phyloP scores from a whole-genome alignment of 2,888 invertebrate species.

The Drosophila anomelani region DNA sequence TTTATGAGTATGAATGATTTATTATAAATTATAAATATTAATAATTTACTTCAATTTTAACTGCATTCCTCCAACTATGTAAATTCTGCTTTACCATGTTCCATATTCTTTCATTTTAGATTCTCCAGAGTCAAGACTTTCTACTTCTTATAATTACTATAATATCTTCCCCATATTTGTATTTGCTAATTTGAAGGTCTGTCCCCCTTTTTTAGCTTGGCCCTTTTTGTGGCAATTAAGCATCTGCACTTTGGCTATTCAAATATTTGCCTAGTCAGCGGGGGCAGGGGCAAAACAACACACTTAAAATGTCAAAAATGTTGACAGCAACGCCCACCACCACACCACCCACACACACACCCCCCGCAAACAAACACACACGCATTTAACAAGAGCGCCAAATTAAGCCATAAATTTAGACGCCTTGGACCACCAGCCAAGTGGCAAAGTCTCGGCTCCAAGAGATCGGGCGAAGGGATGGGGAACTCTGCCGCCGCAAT shows the following conservation, averaged over 20 bases:
- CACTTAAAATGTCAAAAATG: constrained; percentile 72
- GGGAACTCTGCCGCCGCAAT: constrained; percentile 30
- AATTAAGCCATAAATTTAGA: constrained; percentile 77
- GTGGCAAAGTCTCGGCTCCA: constrained; percentile 41
- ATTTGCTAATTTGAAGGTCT: constrained; percentile 15
- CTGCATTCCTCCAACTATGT: not conserved
- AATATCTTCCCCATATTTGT: not conserved
- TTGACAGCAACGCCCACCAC: constrained; percentile 69
- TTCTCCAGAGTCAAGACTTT: no score
- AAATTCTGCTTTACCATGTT: no score
- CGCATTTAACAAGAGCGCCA: constrained; percentile 74
- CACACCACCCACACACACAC: not conserved
- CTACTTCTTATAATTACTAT: not conserved
- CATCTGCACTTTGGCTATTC: constrained; percentile 37
- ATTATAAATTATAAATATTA: no score
- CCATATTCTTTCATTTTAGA: no score
- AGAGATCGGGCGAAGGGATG: constrained; percentile 2
- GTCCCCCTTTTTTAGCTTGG: not conserved
- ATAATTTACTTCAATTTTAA: not conserved
- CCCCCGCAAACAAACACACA: constrained; percentile 57
- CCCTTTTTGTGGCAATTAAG: constrained; percentile 26
- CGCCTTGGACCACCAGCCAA: constrained; percentile 69
- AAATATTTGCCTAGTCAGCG: constrained; percentile 65
- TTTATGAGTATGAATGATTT: no score
- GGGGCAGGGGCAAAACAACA: constrained; percentile 44